phyloP scores from a whole-genome alignment of 2,113 vertebrate species.

The Chamaea fasciata region DNA sequence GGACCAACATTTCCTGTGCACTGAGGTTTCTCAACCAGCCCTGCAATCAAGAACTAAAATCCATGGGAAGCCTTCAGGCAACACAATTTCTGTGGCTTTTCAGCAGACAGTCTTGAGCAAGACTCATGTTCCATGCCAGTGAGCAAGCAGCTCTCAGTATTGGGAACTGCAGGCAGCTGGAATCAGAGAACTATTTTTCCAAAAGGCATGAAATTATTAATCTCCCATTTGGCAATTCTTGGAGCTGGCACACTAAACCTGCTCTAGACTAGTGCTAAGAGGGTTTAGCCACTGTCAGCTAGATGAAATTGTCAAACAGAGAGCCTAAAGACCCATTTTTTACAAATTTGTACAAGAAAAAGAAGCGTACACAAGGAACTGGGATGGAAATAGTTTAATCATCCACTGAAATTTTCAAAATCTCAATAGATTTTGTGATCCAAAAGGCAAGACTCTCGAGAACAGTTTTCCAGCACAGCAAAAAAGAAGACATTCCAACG shows the following conservation, averaged over 20 bases:
- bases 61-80: not conserved
- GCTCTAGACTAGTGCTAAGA: not conserved
- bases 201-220: not conserved
- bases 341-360: not conserved
- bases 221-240: not conserved
- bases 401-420: not conserved
- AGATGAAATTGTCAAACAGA: not conserved
- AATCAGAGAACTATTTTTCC: not conserved
- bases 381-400: not conserved
- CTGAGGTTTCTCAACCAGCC: not conserved
- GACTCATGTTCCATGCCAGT: rapidly evolving
- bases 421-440: not conserved
- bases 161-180: not conserved
- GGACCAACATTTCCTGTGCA: not conserved
- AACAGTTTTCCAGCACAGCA: not conserved
- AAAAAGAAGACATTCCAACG: not conserved
- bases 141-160: not conserved
- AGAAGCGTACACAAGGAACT: not conserved
- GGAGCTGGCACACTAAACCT: not conserved
- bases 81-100: not conserved
- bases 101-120: not conserved
- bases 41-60: not conserved
- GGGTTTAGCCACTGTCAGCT: not conserved
- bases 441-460: not conserved
- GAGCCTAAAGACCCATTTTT: not conserved